phyloP scores from a whole-genome alignment of 2,797 vertebrate species.

The Phoxinus dragarum region DNA sequence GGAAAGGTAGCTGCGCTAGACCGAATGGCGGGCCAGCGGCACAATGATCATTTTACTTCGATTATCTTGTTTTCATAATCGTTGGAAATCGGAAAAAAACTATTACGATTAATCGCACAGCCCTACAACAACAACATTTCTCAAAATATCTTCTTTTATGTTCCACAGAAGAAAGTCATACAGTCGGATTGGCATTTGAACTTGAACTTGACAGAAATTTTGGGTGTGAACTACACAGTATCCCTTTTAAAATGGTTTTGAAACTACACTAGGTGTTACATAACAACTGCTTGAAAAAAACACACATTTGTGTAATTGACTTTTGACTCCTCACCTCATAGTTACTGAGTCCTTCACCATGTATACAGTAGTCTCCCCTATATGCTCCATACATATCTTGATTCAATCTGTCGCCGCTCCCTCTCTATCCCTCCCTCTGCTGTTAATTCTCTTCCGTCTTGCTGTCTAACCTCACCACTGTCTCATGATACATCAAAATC shows the following conservation, averaged over 20 bases:
- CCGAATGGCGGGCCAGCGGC: too few relatives aligned
- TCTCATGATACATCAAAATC: constrained; percentile 61
- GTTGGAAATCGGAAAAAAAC: too few relatives aligned
- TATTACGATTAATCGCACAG: too few relatives aligned
- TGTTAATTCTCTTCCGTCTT: constrained; percentile 10
- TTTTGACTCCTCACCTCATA: background rate
- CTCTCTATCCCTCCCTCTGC: constrained; percentile 14
- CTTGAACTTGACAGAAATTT: background rate
- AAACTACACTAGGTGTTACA: too few relatives aligned
- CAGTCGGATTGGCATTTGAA: background rate
- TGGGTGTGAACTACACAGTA: background rate
- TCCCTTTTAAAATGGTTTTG: background rate
- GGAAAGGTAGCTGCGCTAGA: too few relatives aligned
- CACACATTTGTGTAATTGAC: background rate
- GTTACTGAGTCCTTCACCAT: background rate
- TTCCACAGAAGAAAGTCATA: background rate
- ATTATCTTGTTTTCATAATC: too few relatives aligned
- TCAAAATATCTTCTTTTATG: background rate
- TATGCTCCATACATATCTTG: background rate
- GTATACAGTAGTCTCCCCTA: background rate
- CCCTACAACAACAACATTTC: background rate
- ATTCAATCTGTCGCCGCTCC: constrained; percentile 52
- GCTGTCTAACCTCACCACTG: constrained; percentile 36
- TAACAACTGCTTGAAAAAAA: background rate
- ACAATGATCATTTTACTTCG: too few relatives aligned